phyloP scores from a whole-genome alignment of 2,888 invertebrate genomes.

The Antheraea yamamai region DNA sequence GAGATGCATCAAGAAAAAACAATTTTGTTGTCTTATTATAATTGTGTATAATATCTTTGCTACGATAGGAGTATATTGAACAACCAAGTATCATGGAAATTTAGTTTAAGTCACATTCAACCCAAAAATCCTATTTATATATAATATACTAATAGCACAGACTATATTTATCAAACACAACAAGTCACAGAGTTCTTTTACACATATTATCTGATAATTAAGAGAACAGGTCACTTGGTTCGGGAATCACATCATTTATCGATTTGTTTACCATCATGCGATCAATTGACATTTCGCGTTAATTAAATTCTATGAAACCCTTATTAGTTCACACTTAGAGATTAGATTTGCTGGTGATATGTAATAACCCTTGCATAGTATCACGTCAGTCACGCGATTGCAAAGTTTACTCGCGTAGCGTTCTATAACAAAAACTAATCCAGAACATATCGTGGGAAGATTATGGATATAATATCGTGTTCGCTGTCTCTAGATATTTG shows the following conservation, averaged over 20 bases:
- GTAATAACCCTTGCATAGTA: constrained; percentile 46
- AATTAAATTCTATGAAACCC: background rate
- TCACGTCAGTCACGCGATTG: constrained; percentile 46
- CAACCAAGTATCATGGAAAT: too few relatives aligned
- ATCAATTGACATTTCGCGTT: background rate
- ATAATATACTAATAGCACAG: background rate
- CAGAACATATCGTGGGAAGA: constrained; percentile 50
- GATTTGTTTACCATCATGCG: background rate
- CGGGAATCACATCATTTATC: background rate
- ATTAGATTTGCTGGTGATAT: constrained; percentile 37
- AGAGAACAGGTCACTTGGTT: background rate
- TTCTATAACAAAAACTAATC: constrained; percentile 42
- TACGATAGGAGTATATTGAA: too few relatives aligned
- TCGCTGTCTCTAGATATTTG: constrained; percentile 1
- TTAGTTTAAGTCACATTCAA: too few relatives aligned
- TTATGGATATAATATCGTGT: constrained; percentile 31
- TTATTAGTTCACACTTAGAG: constrained; percentile 27
- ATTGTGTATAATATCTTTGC: too few relatives aligned
- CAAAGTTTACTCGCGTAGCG: constrained; percentile 41
- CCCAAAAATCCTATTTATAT: too few relatives aligned
- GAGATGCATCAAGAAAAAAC: too few relatives aligned
- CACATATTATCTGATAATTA: background rate
- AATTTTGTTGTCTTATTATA: too few relatives aligned
- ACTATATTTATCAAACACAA: background rate
- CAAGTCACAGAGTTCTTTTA: background rate